Evolutionary conservation across 2,113 vertebrate genomes (phyloP).

Genomic region (Lagopus leucura): DNA sequence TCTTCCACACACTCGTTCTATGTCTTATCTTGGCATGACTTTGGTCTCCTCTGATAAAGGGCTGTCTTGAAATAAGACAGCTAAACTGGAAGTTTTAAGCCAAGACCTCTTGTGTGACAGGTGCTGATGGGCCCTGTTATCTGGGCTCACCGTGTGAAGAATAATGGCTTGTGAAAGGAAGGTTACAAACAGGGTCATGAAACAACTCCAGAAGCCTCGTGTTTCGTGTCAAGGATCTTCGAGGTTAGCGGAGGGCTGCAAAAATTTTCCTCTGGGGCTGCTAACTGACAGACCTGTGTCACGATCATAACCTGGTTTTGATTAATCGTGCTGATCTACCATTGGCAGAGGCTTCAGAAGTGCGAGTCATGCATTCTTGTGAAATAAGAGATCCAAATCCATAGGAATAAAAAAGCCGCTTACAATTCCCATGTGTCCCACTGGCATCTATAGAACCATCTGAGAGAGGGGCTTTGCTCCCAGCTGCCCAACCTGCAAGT

Average conservation of each 20-base stretch:
- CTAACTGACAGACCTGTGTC: constrained; percentile 12
- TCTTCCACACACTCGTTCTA: not conserved
- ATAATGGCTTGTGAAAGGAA: constrained; percentile 42
- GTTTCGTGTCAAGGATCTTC: constrained; percentile 32
- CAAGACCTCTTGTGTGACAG: not conserved
- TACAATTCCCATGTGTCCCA: not conserved
- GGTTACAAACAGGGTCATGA: constrained; percentile 30
- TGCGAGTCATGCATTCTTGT: rapidly evolving
- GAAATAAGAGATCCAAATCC: not conserved
- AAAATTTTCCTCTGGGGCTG: constrained; percentile 41
- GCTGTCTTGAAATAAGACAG: not conserved
- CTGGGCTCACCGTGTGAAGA: constrained; percentile 2
- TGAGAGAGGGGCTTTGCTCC: not conserved
- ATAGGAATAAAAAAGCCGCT: not conserved
- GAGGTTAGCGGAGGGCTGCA: constrained; percentile 17
- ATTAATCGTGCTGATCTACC: constrained; percentile 45
- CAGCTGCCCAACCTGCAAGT: not conserved
- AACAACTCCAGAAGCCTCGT: constrained; percentile 11
- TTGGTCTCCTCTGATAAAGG: constrained; percentile 30
- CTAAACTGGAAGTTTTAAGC: not conserved
- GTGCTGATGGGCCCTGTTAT: constrained; percentile 44
- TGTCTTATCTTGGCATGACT: not conserved
- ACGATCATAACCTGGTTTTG: not conserved
- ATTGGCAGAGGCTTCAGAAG: not conserved
- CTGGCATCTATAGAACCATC: not conserved